These are phyloP conservation scores for Margarornis squamiger DNA, from an alignment of 2,797 vertebrate species.

Conservation along the genomic window DNA sequence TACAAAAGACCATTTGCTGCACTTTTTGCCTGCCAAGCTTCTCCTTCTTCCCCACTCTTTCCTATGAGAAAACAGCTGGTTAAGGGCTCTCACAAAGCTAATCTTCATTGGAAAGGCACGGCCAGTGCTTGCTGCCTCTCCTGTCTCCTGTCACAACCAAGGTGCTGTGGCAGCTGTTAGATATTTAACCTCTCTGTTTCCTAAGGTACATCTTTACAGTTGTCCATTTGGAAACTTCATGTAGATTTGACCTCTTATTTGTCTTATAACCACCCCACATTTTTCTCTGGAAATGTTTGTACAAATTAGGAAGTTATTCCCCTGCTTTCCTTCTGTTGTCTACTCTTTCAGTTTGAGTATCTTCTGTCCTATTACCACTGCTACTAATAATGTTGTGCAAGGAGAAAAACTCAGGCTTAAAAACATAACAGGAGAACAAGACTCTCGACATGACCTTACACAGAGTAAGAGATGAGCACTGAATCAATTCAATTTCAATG, in stretches of 20 bases:
- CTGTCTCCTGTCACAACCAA: not conserved
- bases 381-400: not conserved
- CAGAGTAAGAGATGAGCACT: not conserved
- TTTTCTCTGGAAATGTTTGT: not conserved
- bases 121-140: not conserved
- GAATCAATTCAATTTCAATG: not conserved
- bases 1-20: not conserved
- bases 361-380: not conserved
- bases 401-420: not conserved
- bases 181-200: not conserved
- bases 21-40: not conserved
- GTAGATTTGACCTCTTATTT: not conserved
- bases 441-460: fast-evolving
- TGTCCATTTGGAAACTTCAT: not conserved
- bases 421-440: not conserved
- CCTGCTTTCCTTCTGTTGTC: not conserved
- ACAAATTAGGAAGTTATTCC: no score
- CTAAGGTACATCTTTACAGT: not conserved
- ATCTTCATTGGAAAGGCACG: not conserved
- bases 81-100: not conserved
- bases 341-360: not conserved
- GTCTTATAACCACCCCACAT: not conserved
- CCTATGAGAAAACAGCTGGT: not conserved
- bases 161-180: not conserved
- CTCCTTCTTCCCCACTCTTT: not conserved